These are phyloP conservation scores for Pteropus alecto DNA, from an alignment of 2,113 vertebrate species.

Conservation along the genomic window DNA sequence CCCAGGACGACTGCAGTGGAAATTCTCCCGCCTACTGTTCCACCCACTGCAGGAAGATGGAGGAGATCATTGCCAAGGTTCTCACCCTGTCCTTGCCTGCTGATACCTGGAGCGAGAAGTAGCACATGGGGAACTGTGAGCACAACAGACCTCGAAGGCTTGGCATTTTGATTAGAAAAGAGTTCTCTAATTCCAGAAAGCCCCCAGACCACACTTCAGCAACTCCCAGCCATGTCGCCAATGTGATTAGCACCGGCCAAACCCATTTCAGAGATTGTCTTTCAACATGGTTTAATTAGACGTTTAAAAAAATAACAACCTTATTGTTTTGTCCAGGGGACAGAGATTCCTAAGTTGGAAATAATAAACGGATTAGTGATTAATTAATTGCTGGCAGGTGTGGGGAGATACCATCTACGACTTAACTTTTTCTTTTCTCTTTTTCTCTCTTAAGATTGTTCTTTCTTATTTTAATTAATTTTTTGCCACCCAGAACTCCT, in stretches of 20 bases:
- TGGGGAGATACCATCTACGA: background rate
- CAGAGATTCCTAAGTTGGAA: slow-evolving; percentile 40
- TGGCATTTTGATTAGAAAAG: background rate
- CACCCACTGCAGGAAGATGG: accelerated
- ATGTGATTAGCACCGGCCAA: background rate
- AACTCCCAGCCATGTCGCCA: background rate
- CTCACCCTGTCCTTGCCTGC: background rate
- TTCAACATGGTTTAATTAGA: slow-evolving; percentile 53
- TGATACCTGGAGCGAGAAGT: background rate
- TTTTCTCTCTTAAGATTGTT: slow-evolving; percentile 57
- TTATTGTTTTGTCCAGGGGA: background rate
- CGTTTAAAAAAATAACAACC: slow-evolving; percentile 12
- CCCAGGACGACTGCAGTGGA: background rate
- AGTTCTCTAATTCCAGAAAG: background rate
- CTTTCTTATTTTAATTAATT: slow-evolving; percentile 70
- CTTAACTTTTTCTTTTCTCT: background rate
- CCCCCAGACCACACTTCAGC: background rate
- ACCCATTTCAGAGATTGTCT: slow-evolving; percentile 64
- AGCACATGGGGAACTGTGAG: background rate
- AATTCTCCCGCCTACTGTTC: too few species aligned
- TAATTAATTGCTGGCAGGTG: slow-evolving; percentile 69
- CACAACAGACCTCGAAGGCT: background rate
- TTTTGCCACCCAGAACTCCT: slow-evolving; percentile 62
- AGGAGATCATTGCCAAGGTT: background rate
- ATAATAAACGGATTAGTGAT: slow-evolving; percentile 65